These are phyloP conservation scores for Rhaphigaster nebulosa DNA, from an alignment of 2,888 invertebrate species.

Conservation along the genomic window DNA sequence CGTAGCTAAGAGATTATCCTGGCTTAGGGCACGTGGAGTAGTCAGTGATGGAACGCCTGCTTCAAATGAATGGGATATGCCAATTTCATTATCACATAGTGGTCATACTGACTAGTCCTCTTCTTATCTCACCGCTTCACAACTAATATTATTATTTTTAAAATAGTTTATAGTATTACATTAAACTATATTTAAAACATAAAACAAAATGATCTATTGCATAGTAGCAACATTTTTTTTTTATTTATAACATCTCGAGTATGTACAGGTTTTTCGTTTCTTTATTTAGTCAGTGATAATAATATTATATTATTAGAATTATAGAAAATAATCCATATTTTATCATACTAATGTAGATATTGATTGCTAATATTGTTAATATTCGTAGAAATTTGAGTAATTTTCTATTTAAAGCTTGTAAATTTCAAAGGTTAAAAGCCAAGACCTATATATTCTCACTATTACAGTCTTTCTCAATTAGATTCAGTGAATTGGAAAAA, in stretches of 20 bases:
- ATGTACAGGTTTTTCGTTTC: constrained; percentile 10
- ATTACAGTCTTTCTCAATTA: constrained; percentile 42
- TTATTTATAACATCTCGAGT: not conserved
- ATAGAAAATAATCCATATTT: not conserved
- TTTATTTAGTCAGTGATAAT: not conserved
- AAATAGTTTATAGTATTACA: constrained; percentile 6
- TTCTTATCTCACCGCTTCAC: constrained; percentile 32
- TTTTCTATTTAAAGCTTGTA: constrained; percentile 12
- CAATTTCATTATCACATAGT: constrained; percentile 33
- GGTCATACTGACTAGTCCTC: constrained; percentile 48
- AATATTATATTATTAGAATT: not conserved
- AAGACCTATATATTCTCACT: constrained; percentile 37
- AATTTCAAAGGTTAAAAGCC: constrained; percentile 26
- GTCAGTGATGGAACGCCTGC: constrained; percentile 57
- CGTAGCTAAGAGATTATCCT: constrained; percentile 59
- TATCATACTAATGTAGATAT: not conserved
- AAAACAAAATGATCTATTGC: not conserved
- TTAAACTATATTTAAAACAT: not conserved
- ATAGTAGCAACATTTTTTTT: not conserved
- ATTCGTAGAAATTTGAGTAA: not conserved
- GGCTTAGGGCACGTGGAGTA: constrained; percentile 62
- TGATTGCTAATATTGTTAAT: not conserved
- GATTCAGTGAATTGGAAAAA: constrained; percentile 8
- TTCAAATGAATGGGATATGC: constrained; percentile 31
- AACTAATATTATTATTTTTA: not conserved